These are phyloP conservation scores for Neodontobutis hainanensis DNA, from an alignment of 2,113 vertebrate genomes.

Conservation along the genomic window DNA sequence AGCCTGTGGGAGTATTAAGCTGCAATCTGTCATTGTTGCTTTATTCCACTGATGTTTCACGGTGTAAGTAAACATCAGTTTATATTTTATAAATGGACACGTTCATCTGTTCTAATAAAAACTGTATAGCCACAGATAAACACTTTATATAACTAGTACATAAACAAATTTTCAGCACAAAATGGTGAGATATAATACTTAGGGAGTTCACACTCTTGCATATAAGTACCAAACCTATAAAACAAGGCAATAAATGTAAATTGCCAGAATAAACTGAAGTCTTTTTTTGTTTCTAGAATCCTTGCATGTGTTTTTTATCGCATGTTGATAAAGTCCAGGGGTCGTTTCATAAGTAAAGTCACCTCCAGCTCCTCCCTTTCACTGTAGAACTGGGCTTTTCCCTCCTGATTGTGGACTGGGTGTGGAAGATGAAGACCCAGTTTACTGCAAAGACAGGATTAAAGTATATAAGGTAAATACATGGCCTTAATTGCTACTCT, in stretches of 20 bases:
- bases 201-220: too few relatives aligned
- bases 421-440: conserved; percentile 89
- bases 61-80: too few relatives aligned
- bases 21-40: too few relatives aligned
- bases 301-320: conserved; percentile 9
- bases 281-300: background rate
- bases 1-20: too few relatives aligned
- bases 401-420: conserved; percentile 78
- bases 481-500: background rate
- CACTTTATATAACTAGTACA: too few relatives aligned
- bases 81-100: too few relatives aligned
- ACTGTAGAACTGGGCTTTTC: conserved; percentile 82
- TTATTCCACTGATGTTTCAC: too few relatives aligned
- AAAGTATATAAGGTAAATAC: conserved; percentile 11
- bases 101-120: too few relatives aligned
- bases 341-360: conserved; percentile 81
- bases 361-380: conserved; percentile 86
- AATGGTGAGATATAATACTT: too few relatives aligned
- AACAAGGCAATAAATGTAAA: background rate
- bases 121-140: too few relatives aligned
- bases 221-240: too few relatives aligned
- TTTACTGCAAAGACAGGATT: conserved; percentile 78
- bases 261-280: background rate
- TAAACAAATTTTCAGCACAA: too few relatives aligned
- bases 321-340: conserved; percentile 82